Base-by-base conservation (phyloP, 2,888 invertebrate genomes). In the Melinaea marsaeus region DNA sequence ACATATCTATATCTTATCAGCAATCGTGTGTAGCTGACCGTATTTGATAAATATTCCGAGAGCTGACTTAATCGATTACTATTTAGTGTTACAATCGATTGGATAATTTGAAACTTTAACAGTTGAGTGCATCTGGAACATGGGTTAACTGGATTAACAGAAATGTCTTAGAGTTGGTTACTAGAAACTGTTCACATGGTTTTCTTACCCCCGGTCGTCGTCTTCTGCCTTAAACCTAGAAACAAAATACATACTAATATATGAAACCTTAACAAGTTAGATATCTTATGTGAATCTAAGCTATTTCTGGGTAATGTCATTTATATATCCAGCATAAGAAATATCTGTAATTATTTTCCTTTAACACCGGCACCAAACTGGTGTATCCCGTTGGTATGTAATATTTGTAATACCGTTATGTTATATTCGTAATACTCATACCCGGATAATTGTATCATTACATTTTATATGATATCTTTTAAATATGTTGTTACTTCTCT, bases 311-410 rank as follows among this genome's bases (percentile, higher is more conserved):
- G 37, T 37, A 37, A 37, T 6, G 37, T 37, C 11, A 42, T 42
- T 9, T 7, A 9, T 51, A 32, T 32, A 32, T 51, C 22, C 22
- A n/a, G 42, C 7, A 11, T 51, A 51, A 51, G 51, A 51, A 51
- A 32, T 9, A 51, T 22, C 6, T 22, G 7, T 48, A 22, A 32
- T n/a, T 32, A 9, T 32, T 32, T 56, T 47, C 57, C 56, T 61
- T 54, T 51, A 13, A 48, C 47, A 55, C 51, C 54, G 58, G 62
- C 56, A 57, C 59, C 47, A 61, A 60, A 65, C 64, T 55, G 62
- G 59, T 61, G 62, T 61, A 55, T 63, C 63, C 58, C 61, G 65
- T 65, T 62, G 58, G 37, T 62, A 61, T 62, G 60, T 62, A 62
- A 45, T 45, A 62, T 60, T 64, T 60, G 61, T 66, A 56, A 59